These are phyloP conservation scores for Psittacus erithacus DNA, from an alignment of 2,113 vertebrate species.

Conservation along the genomic window DNA sequence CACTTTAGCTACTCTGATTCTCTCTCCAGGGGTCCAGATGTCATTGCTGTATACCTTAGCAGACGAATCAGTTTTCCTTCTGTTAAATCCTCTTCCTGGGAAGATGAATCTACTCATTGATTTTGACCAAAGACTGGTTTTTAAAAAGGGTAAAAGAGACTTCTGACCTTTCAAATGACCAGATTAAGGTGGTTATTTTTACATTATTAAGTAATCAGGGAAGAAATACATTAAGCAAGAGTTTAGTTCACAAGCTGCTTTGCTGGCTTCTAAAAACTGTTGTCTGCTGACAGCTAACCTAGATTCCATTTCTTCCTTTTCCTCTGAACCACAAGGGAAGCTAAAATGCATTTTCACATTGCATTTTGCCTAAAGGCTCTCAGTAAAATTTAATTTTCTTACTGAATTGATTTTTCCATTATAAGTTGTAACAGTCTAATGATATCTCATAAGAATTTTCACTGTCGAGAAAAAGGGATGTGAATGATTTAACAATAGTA, in stretches of 20 bases:
- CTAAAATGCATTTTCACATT: conserved; percentile 92
- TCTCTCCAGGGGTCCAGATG: conserved; percentile 76
- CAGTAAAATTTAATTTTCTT: conserved; percentile 97
- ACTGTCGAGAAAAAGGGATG: conserved; percentile 67
- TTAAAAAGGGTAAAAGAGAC: conserved; percentile 77
- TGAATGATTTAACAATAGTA: conserved; percentile 74
- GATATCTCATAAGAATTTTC: conserved; percentile 83
- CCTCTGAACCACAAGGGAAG: conserved; percentile 83
- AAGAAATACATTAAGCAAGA: conserved; percentile 81
- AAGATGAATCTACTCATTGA: conserved; percentile 80
- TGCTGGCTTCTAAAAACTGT: conserved; percentile 67
- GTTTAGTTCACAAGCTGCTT: conserved; percentile 71
- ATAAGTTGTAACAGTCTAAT: conserved; percentile 87
- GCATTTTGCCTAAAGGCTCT: conserved; percentile 96
- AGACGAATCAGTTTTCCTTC: conserved; percentile 74
- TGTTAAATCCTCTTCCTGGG: conserved; percentile 73
- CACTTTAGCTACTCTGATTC: conserved; percentile 72
- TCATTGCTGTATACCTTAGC: conserved; percentile 72
- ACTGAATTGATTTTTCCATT: conserved; percentile 92
- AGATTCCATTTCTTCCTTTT: conserved; percentile 80
- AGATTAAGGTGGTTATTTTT: conserved; percentile 85
- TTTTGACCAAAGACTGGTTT: conserved; percentile 81
- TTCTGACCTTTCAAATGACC: conserved; percentile 90
- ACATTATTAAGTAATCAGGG: conserved; percentile 88
- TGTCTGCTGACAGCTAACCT: conserved; percentile 78